Base-by-base conservation (phyloP, 2,797 vertebrate genomes). In the Chromobotia macracanthus region DNA sequence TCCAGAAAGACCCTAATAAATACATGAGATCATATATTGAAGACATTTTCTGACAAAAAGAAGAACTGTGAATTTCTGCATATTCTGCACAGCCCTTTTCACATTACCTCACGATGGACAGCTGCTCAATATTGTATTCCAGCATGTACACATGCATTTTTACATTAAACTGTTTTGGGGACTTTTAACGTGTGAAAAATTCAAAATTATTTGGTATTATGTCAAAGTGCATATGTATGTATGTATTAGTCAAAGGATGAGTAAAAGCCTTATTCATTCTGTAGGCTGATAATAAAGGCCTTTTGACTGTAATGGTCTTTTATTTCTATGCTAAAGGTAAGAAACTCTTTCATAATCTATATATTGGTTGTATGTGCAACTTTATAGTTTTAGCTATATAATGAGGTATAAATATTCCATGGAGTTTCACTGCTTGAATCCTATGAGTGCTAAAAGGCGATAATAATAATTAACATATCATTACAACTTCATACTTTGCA, bases 271-370 rank as follows among this genome's bases (percentile, higher is more conserved):
- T 7, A 61, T 88, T 84, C 9, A n/a, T 10, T 88, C 46, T 88
- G 84, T 78, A 44, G 85, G 80, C 81, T 86, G 53, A 65, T 44
- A 89, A 87, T 86, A 82, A 84, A 87, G 53, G 46, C 63, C 35
- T 56, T 79, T 75, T 87, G 61, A 68, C 38, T 28, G 55, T 70
- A 13, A n/a, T 38, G 0, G 15, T 55, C 21, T 1, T 69, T 55
- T 0, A 16, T n/a, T 25, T 67, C 15, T 38, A 9, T 25, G 15
- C n/a, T 2, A 41, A 9, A 41, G 9, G 9, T 5, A 4, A 38
- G 35, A 38, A 38, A 38, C 35, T 7, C 1, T 38, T 4, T 38
- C 35, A 38, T 38, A 7, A 38, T 38, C 35, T 38, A 38, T 38
- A 38, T 38, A 38, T 38, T 4, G 35, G 3, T 38, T 5, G 35